A percentile compares a stretch with the other conserved stretches of the same genome.
Evolutionary conservation across 2,888 invertebrate genomes (phyloP).

Genomic region (Unio pictorum): DNA sequence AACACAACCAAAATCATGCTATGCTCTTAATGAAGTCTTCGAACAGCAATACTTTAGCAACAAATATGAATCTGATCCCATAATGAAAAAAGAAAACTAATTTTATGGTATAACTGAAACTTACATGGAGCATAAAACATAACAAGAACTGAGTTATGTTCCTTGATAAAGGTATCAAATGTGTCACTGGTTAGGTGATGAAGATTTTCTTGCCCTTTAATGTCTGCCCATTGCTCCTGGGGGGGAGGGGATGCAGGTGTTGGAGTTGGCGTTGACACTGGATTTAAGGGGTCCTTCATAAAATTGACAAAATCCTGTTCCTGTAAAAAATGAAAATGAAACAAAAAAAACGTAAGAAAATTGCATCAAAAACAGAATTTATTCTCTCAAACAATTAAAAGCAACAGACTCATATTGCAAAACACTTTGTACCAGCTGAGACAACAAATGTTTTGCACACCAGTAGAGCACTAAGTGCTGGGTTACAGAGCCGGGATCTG

Average conservation of each 20-base stretch:
- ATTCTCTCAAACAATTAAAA: too few relatives aligned
- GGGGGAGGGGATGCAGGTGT: slow-evolving; percentile 55
- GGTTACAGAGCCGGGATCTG: too few relatives aligned
- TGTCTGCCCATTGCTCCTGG: slow-evolving; percentile 73
- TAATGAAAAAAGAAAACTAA: slow-evolving; percentile 5
- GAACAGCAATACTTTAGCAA: too few relatives aligned
- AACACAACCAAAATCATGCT: too few relatives aligned
- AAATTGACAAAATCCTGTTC: slow-evolving; percentile 80
- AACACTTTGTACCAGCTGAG: too few relatives aligned
- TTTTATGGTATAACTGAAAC: slow-evolving; percentile 21
- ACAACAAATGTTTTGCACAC: too few relatives aligned
- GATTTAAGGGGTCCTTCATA: slow-evolving; percentile 73
- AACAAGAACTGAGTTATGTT: slow-evolving; percentile 74
- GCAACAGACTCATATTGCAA: too few relatives aligned
- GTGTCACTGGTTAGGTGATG: slow-evolving; percentile 80
- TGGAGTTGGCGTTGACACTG: slow-evolving; percentile 60
- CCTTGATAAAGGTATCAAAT: slow-evolving; percentile 73
- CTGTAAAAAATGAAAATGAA: slow-evolving; percentile 70
- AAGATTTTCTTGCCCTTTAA: slow-evolving; percentile 77
- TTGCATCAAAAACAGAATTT: too few relatives aligned
- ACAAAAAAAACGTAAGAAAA: background rate
- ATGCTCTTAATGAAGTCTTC: too few relatives aligned
- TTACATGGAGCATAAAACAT: slow-evolving; percentile 73
- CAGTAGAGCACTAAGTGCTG: too few relatives aligned
- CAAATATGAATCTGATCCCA: too few relatives aligned